These are phyloP conservation scores for Therioaphis trifolii DNA, from an alignment of 2,888 invertebrate species.

Conservation along the genomic window DNA sequence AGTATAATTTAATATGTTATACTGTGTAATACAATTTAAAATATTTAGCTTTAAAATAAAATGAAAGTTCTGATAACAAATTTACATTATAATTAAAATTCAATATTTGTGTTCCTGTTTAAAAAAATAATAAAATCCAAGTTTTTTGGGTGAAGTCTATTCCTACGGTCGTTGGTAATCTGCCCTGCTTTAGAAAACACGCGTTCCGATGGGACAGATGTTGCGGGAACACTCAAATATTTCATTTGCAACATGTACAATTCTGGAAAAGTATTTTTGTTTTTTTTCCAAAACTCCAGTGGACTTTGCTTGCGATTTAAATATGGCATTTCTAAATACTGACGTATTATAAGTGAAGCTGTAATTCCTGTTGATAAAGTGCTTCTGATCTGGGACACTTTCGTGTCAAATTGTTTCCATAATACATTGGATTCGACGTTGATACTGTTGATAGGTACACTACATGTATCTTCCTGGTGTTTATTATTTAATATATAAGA, in stretches of 20 bases:
- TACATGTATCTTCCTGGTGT: slow-evolving; percentile 7
- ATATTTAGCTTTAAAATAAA: slow-evolving; percentile 1
- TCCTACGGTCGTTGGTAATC: slow-evolving; percentile 19
- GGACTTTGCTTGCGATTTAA: slow-evolving; percentile 3
- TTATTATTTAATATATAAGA: slow-evolving; percentile 14
- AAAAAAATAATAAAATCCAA: slow-evolving; percentile 17
- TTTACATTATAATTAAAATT: slow-evolving; percentile 9
- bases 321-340: slow-evolving; percentile 13
- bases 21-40: too few relatives aligned
- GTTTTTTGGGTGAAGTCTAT: slow-evolving; percentile 25
- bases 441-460: slow-evolving; percentile 19
- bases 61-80: background rate
- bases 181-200: slow-evolving; percentile 23
- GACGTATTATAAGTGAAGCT: slow-evolving; percentile 18
- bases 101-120: slow-evolving; percentile 18
- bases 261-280: slow-evolving; percentile 16
- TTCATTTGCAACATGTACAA: slow-evolving; percentile 6
- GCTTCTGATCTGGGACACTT: background rate
- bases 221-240: slow-evolving; percentile 29
- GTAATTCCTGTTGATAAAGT: background rate
- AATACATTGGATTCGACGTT: slow-evolving; percentile 18
- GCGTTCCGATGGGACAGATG: slow-evolving; percentile 12
- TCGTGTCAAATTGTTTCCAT: slow-evolving; percentile 7
- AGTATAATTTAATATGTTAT: too few relatives aligned
- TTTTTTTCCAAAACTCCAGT: background rate